phyloP scores from a whole-genome alignment of 2,888 invertebrate species.

The Ennomos fuscantarius region DNA sequence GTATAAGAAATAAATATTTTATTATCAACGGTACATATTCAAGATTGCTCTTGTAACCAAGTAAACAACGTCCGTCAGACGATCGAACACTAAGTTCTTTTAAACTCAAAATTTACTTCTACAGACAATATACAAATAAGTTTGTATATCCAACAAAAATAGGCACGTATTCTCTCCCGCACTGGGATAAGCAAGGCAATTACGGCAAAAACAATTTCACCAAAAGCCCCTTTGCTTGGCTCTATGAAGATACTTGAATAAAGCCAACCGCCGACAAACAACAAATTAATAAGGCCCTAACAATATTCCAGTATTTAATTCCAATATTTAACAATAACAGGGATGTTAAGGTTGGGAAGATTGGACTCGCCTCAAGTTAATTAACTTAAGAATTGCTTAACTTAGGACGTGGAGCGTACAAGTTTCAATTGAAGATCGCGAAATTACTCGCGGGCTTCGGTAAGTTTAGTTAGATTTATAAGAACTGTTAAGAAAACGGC shows the following conservation, averaged over 20 bases:
- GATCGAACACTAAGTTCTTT: too few relatives aligned
- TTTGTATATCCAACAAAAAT: too few relatives aligned
- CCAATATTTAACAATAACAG: conserved; percentile 31
- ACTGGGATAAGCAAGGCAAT: conserved; percentile 13
- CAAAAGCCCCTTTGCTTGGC: conserved; percentile 9
- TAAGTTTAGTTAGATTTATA: conserved; percentile 9
- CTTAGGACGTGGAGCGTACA: conserved; percentile 28
- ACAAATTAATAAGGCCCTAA: conserved; percentile 55
- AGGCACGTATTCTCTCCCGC: neutral
- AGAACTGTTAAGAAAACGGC: conserved; percentile 27
- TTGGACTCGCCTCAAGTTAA: conserved; percentile 50
- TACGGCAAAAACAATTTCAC: conserved; percentile 20
- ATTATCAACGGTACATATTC: too few relatives aligned
- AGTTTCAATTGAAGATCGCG: conserved; percentile 40
- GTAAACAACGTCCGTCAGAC: too few relatives aligned
- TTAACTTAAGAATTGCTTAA: conserved; percentile 52
- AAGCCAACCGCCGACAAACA: conserved; percentile 38
- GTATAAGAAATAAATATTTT: too few relatives aligned
- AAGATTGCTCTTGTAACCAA: too few relatives aligned
- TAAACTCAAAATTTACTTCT: too few relatives aligned
- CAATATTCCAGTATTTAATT: conserved; percentile 41
- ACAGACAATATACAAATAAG: too few relatives aligned
- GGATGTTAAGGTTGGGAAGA: conserved; percentile 21
- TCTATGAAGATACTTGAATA: conserved; percentile 27
- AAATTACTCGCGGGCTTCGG: conserved; percentile 15